A percentile compares a stretch with the other conserved stretches of the same genome.
Evolutionary conservation across 2,888 invertebrate genomes (phyloP).

Genomic region (Uropetala carovei): DNA sequence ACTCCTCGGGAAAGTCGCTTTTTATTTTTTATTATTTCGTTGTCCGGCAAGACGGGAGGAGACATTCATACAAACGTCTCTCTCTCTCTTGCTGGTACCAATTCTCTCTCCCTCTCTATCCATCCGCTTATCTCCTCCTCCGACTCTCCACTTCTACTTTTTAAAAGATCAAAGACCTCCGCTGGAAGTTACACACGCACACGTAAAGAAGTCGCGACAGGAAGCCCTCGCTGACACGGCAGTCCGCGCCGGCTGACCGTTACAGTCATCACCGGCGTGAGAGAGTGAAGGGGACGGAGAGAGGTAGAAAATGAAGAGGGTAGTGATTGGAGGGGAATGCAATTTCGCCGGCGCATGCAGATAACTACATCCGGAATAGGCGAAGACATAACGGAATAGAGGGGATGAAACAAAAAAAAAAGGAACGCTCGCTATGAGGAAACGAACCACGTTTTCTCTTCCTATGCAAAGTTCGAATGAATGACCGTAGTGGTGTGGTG

Average conservation of each 20-base stretch:
- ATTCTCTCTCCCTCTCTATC: neutral
- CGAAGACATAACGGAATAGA: neutral
- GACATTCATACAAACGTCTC: neutral
- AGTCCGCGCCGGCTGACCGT: slow-evolving; percentile 38
- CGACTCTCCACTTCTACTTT: neutral
- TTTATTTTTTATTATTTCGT: slow-evolving; percentile 1
- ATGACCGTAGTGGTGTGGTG: no score
- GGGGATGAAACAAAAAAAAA: neutral
- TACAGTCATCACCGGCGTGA: slow-evolving; percentile 41
- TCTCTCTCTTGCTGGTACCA: neutral
- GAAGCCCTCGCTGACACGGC: slow-evolving; percentile 51
- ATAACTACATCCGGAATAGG: slow-evolving; percentile 43
- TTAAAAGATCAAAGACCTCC: slow-evolving; percentile 43
- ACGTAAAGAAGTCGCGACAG: slow-evolving; percentile 11
- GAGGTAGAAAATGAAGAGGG: neutral
- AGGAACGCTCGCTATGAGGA: no score
- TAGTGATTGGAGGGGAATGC: slow-evolving; percentile 22
- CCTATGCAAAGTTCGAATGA: no score
- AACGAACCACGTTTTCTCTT: no score
- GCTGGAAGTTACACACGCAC: neutral
- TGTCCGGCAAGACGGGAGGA: neutral
- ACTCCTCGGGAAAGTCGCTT: neutral
- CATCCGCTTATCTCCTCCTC: neutral
- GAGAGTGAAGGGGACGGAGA: neutral
- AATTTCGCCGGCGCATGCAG: slow-evolving; percentile 27